These are phyloP conservation scores for Cryptophagus acutangulus DNA, from an alignment of 2,888 invertebrate species.

Conservation along the genomic window DNA sequence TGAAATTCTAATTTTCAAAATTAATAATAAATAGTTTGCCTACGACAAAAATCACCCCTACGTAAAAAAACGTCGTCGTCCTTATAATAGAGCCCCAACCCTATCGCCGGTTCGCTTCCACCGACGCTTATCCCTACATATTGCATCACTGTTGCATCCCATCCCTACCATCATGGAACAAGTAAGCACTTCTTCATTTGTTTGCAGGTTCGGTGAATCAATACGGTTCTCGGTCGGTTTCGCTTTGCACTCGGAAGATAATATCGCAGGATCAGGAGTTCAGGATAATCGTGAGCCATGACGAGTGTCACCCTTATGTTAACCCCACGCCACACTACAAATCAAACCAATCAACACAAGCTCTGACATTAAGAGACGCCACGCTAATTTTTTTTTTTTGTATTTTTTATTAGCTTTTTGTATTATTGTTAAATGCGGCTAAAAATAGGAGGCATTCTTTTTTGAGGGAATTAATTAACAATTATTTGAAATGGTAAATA, in stretches of 20 bases:
- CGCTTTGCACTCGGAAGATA: slow-evolving; percentile 35
- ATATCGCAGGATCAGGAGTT: slow-evolving; percentile 38
- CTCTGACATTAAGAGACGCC: neutral
- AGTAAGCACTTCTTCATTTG: slow-evolving; percentile 44
- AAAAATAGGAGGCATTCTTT: no score
- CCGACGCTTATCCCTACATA: no score
- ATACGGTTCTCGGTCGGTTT: slow-evolving; percentile 39
- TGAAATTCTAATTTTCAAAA: neutral
- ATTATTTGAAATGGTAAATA: no score
- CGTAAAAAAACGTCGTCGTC: no score
- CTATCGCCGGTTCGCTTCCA: no score
- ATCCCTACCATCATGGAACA: slow-evolving; percentile 31
- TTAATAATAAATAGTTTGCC: neutral
- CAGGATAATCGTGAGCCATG: slow-evolving; percentile 40
- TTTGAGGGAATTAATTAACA: no score
- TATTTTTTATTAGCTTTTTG: no score
- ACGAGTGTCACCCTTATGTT: slow-evolving; percentile 42
- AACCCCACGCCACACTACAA: slow-evolving; percentile 36
- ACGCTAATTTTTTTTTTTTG: no score
- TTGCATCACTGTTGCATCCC: slow-evolving; percentile 34
- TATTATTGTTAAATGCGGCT: no score
- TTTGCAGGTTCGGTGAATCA: slow-evolving; percentile 43
- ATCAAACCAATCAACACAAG: slow-evolving; percentile 38
- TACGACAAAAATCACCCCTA: no score
- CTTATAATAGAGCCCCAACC: no score